A percentile compares a stretch with the other conserved stretches of the same genome.
Conservation (phyloP, 2,113 vertebrate species). For the Anser cygnoides region DNA sequence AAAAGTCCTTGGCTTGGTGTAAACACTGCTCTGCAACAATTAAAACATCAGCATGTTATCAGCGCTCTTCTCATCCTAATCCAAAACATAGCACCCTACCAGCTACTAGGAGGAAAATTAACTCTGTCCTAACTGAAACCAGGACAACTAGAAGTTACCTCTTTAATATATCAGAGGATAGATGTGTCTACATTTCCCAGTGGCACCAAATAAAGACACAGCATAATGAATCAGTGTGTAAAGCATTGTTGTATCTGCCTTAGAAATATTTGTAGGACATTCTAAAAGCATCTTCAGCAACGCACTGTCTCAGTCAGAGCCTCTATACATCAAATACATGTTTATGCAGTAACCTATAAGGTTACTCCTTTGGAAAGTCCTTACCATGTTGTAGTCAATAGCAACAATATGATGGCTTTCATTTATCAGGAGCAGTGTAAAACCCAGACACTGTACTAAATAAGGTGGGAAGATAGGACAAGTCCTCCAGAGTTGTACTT, state of each 20-base stretch:
- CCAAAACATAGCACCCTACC: too few relatives aligned
- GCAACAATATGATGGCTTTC: background rate
- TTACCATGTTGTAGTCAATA: background rate
- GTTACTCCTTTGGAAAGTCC: constrained; percentile 36
- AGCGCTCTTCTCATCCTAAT: too few relatives aligned
- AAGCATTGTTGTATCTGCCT: background rate
- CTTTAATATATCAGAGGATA: background rate
- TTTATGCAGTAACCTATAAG: constrained; percentile 21
- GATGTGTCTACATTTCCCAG: background rate
- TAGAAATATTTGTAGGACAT: constrained; percentile 47
- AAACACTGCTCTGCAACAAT: too few relatives aligned
- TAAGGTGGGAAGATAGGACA: background rate
- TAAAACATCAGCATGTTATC: too few relatives aligned
- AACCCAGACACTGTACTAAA: constrained; percentile 43
- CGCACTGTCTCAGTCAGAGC: background rate
- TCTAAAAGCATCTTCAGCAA: constrained; percentile 42
- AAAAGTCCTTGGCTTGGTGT: too few relatives aligned
- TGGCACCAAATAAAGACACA: constrained; percentile 5
- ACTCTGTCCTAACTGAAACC: too few relatives aligned
- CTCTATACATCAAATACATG: constrained; percentile 38
- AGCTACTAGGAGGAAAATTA: too few relatives aligned
- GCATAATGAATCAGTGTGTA: constrained; percentile 8
- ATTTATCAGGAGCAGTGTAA: constrained; percentile 40
- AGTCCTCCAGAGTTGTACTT: constrained; percentile 3
- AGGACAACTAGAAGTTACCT: background rate